Percentiles rank a stretch among this genome's conserved stretches.
phyloP scores from a whole-genome alignment of 1,140 invertebrate species.

The Chironomus tepperi region DNA sequence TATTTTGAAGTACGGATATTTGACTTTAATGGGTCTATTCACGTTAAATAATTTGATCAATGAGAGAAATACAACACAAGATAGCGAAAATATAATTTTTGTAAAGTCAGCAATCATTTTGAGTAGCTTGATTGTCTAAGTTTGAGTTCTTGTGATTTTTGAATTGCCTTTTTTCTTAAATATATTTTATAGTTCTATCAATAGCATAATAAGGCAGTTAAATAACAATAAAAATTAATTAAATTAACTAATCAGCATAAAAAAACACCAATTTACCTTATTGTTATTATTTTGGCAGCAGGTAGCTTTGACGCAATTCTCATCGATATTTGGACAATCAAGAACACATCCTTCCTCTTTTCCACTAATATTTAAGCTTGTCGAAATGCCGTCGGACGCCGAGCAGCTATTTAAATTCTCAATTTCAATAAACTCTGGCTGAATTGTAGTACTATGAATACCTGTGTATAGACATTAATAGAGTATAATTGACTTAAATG shows the following conservation, averaged over 20 bases:
- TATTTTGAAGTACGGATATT: too few relatives aligned
- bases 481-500: slow-evolving; percentile 39
- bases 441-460: slow-evolving; percentile 79
- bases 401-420: slow-evolving; percentile 29
- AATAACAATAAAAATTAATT: too few relatives aligned
- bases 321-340: slow-evolving; percentile 76
- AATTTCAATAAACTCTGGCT: slow-evolving; percentile 84
- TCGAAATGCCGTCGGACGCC: slow-evolving; percentile 29
- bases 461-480: slow-evolving; percentile 45
- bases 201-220: too few relatives aligned
- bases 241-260: too few relatives aligned
- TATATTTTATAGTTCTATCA: too few relatives aligned
- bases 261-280: slow-evolving; percentile 36
- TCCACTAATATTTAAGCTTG: slow-evolving; percentile 39
- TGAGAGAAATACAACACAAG: not conserved
- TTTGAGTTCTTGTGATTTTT: too few relatives aligned
- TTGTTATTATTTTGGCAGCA: slow-evolving; percentile 53
- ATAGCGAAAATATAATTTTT: not conserved
- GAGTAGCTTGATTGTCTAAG: not conserved
- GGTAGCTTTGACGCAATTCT: slow-evolving; percentile 72
- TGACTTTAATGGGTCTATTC: too few relatives aligned
- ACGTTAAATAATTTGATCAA: not conserved
- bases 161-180: too few relatives aligned
- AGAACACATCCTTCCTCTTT: slow-evolving; percentile 62
- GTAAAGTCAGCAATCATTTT: not conserved